Conservation (phyloP, 2,797 vertebrate genomes). For the Monodelphis domestica region DNA sequence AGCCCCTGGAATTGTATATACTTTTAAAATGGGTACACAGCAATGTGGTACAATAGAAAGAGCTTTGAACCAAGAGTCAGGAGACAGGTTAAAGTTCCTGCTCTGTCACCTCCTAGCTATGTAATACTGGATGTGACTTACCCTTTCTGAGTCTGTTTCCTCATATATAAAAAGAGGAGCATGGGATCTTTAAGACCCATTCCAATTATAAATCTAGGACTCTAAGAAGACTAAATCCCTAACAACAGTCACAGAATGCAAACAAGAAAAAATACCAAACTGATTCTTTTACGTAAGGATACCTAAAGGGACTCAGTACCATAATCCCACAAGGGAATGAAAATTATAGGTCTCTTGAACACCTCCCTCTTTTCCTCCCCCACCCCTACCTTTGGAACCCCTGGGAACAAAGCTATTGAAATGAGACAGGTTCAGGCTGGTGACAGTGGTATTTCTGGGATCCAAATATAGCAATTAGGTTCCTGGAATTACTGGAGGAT, state of each 20-base stretch:
- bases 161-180: background rate
- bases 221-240: background rate
- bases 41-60: background rate
- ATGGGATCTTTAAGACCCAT: background rate
- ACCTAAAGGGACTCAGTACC: background rate
- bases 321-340: background rate
- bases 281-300: background rate
- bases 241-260: background rate
- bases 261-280: background rate
- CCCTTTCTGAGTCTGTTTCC: background rate
- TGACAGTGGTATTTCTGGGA: background rate
- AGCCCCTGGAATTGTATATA: background rate
- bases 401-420: background rate
- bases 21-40: background rate
- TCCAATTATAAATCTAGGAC: background rate
- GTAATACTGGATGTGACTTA: background rate
- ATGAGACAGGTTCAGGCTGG: background rate
- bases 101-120: background rate
- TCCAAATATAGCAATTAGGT: conserved; percentile 42
- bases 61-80: background rate
- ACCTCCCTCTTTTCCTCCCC: background rate
- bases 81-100: background rate
- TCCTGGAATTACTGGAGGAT: conserved; percentile 29
- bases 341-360: background rate
- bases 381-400: background rate